Conservation (phyloP, 2,797 vertebrate genomes). For the Schizopygopsis malacanthus region DNA sequence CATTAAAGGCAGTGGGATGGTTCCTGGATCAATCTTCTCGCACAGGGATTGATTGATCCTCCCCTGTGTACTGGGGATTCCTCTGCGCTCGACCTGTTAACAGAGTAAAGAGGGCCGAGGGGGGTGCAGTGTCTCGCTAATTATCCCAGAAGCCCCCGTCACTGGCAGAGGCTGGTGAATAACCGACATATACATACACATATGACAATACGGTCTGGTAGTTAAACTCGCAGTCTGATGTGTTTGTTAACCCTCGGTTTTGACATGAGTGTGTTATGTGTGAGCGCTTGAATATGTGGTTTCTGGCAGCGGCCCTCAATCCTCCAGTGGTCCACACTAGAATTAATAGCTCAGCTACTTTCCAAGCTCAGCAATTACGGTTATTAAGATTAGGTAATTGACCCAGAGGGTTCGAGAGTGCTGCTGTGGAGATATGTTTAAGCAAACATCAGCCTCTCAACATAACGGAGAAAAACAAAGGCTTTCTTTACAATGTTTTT, state of each 20-base stretch:
- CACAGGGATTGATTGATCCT: slow-evolving; percentile 60
- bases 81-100: slow-evolving; percentile 42
- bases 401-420: slow-evolving; percentile 60
- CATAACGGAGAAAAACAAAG: slow-evolving; percentile 39
- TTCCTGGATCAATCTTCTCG: slow-evolving; percentile 60
- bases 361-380: slow-evolving; percentile 62
- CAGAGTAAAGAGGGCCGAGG: slow-evolving; percentile 34
- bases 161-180: slow-evolving; percentile 38
- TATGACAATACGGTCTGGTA: slow-evolving; percentile 28
- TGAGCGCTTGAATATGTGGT: slow-evolving; percentile 50
- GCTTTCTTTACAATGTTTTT: slow-evolving; percentile 20
- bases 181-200: neutral
- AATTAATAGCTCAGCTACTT: slow-evolving; percentile 68
- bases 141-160: slow-evolving; percentile 46
- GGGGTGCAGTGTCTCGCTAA: slow-evolving; percentile 45
- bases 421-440: slow-evolving; percentile 55
- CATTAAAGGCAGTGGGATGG: slow-evolving; percentile 62
- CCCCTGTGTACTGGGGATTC: slow-evolving; percentile 51
- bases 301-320: slow-evolving; percentile 54
- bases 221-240: slow-evolving; percentile 19
- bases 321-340: slow-evolving; percentile 61
- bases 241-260: slow-evolving; percentile 47
- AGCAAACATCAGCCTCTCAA: slow-evolving; percentile 51
- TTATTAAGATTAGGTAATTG: slow-evolving; percentile 68
- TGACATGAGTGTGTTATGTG: slow-evolving; percentile 55